Percentiles rank a stretch among this genome's conserved stretches.
Conservation (phyloP, 2,888 invertebrate species). For the Ichneumon xanthorius region DNA sequence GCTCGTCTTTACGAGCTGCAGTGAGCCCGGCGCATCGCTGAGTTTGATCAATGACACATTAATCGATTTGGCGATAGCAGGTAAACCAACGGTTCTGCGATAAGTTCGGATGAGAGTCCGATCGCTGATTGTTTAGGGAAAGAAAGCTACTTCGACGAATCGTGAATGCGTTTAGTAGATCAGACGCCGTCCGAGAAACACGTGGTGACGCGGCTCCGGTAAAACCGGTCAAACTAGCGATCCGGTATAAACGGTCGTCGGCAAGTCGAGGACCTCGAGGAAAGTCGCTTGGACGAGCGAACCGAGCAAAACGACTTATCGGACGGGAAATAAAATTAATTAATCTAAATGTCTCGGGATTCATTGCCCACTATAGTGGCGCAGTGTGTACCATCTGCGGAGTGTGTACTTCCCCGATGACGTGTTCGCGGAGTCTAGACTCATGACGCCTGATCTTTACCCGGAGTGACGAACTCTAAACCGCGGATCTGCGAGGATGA, state of each 20-base stretch:
- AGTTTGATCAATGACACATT: conserved; percentile 59
- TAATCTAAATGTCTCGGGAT: background rate
- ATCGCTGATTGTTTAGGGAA: background rate
- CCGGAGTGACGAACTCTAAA: background rate
- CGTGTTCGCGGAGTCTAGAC: conserved; percentile 1
- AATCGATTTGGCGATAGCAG: background rate
- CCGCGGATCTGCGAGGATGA: background rate
- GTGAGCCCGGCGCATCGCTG: conserved; percentile 15
- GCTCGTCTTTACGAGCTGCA: conserved; percentile 9
- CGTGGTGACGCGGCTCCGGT: background rate
- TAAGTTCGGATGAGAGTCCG: background rate
- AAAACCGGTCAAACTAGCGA: background rate
- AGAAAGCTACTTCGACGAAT: conserved; percentile 4
- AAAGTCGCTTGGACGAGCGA: background rate
- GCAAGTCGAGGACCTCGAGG: background rate
- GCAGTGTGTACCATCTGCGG: background rate
- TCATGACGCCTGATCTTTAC: background rate
- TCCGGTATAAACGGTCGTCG: background rate
- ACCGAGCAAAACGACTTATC: background rate
- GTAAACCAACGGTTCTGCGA: background rate
- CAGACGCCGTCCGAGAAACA: background rate
- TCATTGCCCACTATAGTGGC: background rate
- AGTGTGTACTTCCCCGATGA: conserved; percentile 12
- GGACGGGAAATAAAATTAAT: background rate
- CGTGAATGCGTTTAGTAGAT: background rate